Percentiles rank a stretch among this genome's conserved stretches.
Conservation (phyloP, 2,113 vertebrate genomes). For the Bubo scandiacus region DNA sequence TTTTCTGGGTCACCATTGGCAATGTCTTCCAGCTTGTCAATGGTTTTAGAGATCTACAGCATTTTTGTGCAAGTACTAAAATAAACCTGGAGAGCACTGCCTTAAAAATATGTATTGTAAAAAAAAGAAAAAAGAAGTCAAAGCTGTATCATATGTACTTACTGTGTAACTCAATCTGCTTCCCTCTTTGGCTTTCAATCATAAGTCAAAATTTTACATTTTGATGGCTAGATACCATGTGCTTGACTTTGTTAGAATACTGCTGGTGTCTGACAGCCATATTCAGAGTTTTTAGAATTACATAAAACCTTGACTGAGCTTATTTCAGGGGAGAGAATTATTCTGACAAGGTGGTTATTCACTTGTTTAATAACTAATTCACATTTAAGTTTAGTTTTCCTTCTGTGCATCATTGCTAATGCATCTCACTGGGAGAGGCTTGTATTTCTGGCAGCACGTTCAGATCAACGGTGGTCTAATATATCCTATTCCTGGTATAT, state of each 20-base stretch:
- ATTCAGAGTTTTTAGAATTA: not conserved
- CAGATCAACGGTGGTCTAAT: not conserved
- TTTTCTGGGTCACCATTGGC: not conserved
- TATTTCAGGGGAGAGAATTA: not conserved
- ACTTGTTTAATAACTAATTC: not conserved
- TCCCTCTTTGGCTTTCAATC: not conserved
- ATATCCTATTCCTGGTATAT: not conserved
- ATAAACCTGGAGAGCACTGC: not conserved
- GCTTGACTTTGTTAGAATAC: not conserved
- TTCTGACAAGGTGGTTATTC: not conserved
- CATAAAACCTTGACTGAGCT: not conserved
- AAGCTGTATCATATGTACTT: not conserved
- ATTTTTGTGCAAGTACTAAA: not conserved
- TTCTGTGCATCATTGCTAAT: not conserved
- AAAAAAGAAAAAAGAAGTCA: not conserved
- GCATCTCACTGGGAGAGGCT: not conserved
- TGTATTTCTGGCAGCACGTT: not conserved
- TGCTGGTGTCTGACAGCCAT: not conserved
- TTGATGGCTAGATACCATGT: not conserved
- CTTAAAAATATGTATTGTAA: not conserved
- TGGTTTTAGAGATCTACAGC: not conserved
- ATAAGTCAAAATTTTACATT: not conserved
- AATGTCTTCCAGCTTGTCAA: not conserved
- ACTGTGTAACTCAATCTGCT: not conserved
- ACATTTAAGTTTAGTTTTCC: not conserved